Conservation (phyloP, 2,113 vertebrate species). For the Rhinoderma darwinii region DNA sequence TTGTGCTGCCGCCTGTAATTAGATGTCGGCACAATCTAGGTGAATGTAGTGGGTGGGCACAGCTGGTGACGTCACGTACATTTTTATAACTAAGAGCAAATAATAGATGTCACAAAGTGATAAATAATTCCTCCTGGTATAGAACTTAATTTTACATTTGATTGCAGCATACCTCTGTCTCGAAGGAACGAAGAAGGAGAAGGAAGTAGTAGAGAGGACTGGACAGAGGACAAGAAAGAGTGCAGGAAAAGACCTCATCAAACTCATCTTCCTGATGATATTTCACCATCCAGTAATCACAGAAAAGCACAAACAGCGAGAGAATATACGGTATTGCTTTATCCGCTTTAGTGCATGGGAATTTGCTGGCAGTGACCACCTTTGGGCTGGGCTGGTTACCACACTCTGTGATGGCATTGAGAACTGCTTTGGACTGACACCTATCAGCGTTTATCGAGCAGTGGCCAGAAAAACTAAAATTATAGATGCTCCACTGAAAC, state of each 20-base stretch:
- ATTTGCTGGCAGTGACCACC: slow-evolving; percentile 80
- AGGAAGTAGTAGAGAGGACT: slow-evolving; percentile 32
- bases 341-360: slow-evolving; percentile 84
- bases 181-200: slow-evolving; percentile 67
- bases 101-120: too few species aligned
- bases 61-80: too few species aligned
- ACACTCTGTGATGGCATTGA: slow-evolving; percentile 75
- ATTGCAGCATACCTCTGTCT: slow-evolving; percentile 68
- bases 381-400: slow-evolving; percentile 81
- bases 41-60: too few species aligned
- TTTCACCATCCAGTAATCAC: slow-evolving; percentile 77
- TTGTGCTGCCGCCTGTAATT: too few species aligned
- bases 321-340: slow-evolving; percentile 71
- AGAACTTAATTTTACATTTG: neutral
- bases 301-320: slow-evolving; percentile 62
- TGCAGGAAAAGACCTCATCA: slow-evolving; percentile 65
- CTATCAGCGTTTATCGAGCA: slow-evolving; percentile 72
- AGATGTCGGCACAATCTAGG: too few species aligned
- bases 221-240: slow-evolving; percentile 58
- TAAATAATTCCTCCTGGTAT: neutral
- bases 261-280: slow-evolving; percentile 69
- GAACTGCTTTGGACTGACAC: slow-evolving; percentile 72
- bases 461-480: slow-evolving; percentile 65
- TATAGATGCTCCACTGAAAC: slow-evolving; percentile 34
- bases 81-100: neutral